Evolutionary conservation across 2,797 vertebrate genomes (phyloP), one percentile per base, ranked within the genome.

Genomic region (Rachycentron canadum): DNA sequence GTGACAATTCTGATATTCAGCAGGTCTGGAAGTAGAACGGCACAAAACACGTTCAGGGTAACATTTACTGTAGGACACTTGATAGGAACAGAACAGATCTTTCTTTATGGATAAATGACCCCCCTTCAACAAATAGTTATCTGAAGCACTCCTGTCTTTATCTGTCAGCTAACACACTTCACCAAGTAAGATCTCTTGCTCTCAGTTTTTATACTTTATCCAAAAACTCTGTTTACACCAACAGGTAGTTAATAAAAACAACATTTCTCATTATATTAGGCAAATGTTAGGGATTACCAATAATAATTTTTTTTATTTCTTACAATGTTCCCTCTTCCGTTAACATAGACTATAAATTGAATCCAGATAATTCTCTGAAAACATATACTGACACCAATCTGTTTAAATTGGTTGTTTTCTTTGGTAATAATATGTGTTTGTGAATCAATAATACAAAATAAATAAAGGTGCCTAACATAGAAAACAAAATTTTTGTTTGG

Each of bases 401-500:
- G 83, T 89, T 86, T 23, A 78, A 91, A 82, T 58, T 60, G 79
- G 79, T 78, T 79, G 79, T 75, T 78, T 55, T 86, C 74, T 81
- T 82, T 89, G 71, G 50, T 66, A 84, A 76, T 78, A 79, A 69
- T 88, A 84, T 93, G 82, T 91, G 92, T 94, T 94, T 93, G 85
- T 93, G 82, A 84, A 83, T 85, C 90, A 88, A 59, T 92, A 81
- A 90, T 84, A 91, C 78, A 88, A 92, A 93, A 86, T 93, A 81
- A 96, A 95, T 96, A 94, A 96, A 96, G 94, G 92, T 95, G 91
- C 92, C 94, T 94, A 94, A 93, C 91, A 92, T 94, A 93, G 90
- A 94, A 93, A 90, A 92, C 79, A 85, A 91, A 49, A 17, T 75
- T 10, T 28, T 66, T 83, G 59, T 53, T 70, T 17, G 0, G 17